Base-by-base conservation (phyloP, 2,797 vertebrate genomes). In the Hoplostethus mediterraneus region DNA sequence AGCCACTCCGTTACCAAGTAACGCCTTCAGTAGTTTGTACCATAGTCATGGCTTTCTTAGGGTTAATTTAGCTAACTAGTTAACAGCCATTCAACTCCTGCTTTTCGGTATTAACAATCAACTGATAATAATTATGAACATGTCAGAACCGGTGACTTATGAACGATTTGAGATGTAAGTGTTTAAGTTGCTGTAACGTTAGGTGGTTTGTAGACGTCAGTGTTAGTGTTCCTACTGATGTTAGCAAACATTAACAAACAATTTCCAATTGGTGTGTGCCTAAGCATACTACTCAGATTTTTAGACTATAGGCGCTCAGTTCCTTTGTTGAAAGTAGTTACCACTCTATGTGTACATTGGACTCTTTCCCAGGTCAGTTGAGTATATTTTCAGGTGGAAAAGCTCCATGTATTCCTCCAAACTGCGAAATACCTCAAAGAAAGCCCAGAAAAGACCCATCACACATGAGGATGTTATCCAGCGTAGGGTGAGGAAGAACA, bases 381-480 rank as follows among this genome's bases (percentile, higher is more conserved):
- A 88, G 48, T 90, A 79, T 73, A 30, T 6, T 30, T 4, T 84
- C 3, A 83, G 64, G 67, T 83, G 76, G 80, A 62, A 52, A 25
- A 6, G 3, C 12, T n/a, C 59, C 42, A 90, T 91, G 88, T 16
- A n/a, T 78, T 33, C 79, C 28, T 28, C 60, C 66, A 86, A 63
- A 49, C 0, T 5, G 5, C 12, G 25, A 3, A 83, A 74, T 5
- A 9, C n/a, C 36, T 47, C 75, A 4, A 45, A 63, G 17, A 84
- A 48, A 60, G 72, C 5, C 7, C 42, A 59, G 56, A 67, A 56
- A 57, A 77, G 57, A 12, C 38, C 60, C 4, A n/a, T 5, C 4
- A 30, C 66, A 16, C 6, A 74, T 8, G 63, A 77, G 36, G 79
- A 71, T 0, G 42, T 52, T 3, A 6, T 58, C 28, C 49, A 17